Evolutionary conservation across 2,113 vertebrate genomes (phyloP).

Genomic region (Urocynchramus pylzowi): DNA sequence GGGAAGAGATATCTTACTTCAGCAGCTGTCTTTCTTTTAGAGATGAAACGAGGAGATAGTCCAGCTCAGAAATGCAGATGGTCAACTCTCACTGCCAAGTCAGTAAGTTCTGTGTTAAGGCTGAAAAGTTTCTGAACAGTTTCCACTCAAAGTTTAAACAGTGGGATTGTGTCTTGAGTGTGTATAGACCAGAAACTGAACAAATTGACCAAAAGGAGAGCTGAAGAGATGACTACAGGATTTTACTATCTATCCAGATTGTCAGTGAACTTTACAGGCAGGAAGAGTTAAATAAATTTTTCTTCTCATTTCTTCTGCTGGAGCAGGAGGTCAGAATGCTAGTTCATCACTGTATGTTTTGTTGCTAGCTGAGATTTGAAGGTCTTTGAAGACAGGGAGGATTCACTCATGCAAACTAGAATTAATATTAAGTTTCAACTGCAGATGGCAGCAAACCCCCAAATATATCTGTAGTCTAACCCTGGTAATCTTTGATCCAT

Average conservation of each 20-base stretch:
- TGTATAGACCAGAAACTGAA: background rate
- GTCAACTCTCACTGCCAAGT: background rate
- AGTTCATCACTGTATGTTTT: background rate
- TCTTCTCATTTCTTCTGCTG: background rate
- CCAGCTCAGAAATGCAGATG: background rate
- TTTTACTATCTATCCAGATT: background rate
- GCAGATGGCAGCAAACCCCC: constrained; percentile 75
- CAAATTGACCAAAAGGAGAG: background rate
- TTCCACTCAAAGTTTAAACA: background rate
- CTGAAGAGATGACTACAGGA: background rate
- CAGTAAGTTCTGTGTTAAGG: background rate
- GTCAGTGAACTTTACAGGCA: background rate
- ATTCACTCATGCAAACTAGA: background rate
- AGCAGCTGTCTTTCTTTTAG: background rate
- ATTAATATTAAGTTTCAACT: constrained; percentile 51
- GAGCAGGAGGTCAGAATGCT: background rate
- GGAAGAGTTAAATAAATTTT: background rate
- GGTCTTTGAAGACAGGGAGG: background rate
- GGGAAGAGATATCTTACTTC: background rate
- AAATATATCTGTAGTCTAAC: constrained; percentile 11
- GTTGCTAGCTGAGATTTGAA: background rate
- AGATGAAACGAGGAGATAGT: background rate
- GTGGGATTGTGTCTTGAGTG: background rate
- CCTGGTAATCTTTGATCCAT: background rate
- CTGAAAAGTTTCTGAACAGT: background rate